A percentile compares a stretch with the other conserved stretches of the same genome.
Conservation (phyloP, 2,797 vertebrate genomes). For the Schizopygopsis malacanthus region DNA sequence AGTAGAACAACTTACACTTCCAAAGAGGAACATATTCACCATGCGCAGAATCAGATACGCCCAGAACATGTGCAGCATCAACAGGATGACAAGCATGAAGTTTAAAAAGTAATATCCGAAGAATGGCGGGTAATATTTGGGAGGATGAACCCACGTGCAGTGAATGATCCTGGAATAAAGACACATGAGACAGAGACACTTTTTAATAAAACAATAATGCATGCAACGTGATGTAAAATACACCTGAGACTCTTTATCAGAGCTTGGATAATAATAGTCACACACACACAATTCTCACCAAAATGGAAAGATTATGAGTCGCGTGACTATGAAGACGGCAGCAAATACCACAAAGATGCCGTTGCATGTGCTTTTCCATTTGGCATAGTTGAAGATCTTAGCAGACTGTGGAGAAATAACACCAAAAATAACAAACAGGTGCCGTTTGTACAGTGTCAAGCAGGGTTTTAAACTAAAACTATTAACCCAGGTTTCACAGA, state of each 20-base stretch:
- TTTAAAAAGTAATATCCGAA: constrained; percentile 92
- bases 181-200: neutral
- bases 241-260: neutral
- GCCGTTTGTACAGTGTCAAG: neutral
- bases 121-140: constrained; percentile 82
- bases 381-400: constrained; percentile 94
- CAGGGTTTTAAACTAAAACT: neutral
- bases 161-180: constrained; percentile 86
- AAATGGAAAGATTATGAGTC: constrained; percentile 90
- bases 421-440: neutral
- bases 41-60: constrained; percentile 87
- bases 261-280: neutral
- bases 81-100: constrained; percentile 81
- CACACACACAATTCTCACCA: constrained; percentile 76
- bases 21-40: constrained; percentile 84
- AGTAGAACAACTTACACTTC: constrained; percentile 78
- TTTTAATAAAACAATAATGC: constrained; percentile 1
- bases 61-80: constrained; percentile 90
- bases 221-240: neutral
- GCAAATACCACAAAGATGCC: constrained; percentile 88
- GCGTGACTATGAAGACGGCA: constrained; percentile 83
- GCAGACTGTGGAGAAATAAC: constrained; percentile 83
- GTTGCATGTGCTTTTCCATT: constrained; percentile 86
- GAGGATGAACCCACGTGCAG: constrained; percentile 84
- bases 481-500: too few species aligned